phyloP scores from a whole-genome alignment of 2,797 vertebrate species.

The Sebastes itinus region DNA sequence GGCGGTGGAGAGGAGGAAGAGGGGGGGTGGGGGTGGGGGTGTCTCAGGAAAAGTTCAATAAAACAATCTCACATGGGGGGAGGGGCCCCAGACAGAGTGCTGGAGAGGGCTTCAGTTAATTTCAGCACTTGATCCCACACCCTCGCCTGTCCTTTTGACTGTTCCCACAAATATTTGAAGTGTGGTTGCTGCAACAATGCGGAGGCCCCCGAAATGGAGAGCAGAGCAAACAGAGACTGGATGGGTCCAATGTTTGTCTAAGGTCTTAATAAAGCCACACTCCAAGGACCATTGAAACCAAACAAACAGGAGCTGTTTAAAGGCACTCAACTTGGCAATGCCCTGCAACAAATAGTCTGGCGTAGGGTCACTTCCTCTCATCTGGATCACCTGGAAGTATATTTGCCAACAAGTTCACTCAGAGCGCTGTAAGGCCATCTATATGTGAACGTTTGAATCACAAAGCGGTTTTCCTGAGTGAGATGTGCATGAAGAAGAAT shows the following conservation, averaged over 20 bases:
- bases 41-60: constrained; percentile 73
- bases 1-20: constrained; percentile 33
- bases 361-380: constrained; percentile 32
- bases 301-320: constrained; percentile 64
- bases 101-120: constrained; percentile 78
- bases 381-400: constrained; percentile 4
- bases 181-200: constrained; percentile 79
- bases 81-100: constrained; percentile 48
- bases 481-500: constrained; percentile 9
- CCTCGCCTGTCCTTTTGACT: constrained; percentile 66
- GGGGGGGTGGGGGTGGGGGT: background rate
- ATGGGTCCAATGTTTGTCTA: constrained; percentile 76
- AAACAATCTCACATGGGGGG: constrained; percentile 60
- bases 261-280: constrained; percentile 80
- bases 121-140: constrained; percentile 80
- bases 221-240: constrained; percentile 77
- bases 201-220: constrained; percentile 66
- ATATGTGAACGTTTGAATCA: background rate
- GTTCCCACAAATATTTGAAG: constrained; percentile 82
- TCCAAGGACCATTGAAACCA: constrained; percentile 70
- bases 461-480: constrained; percentile 33
- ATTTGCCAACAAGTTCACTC: background rate
- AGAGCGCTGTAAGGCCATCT: background rate
- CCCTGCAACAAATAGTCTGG: constrained; percentile 29
- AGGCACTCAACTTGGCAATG: constrained; percentile 27